phyloP scores from a whole-genome alignment of 2,797 vertebrate species.

The Poecilia picta region DNA sequence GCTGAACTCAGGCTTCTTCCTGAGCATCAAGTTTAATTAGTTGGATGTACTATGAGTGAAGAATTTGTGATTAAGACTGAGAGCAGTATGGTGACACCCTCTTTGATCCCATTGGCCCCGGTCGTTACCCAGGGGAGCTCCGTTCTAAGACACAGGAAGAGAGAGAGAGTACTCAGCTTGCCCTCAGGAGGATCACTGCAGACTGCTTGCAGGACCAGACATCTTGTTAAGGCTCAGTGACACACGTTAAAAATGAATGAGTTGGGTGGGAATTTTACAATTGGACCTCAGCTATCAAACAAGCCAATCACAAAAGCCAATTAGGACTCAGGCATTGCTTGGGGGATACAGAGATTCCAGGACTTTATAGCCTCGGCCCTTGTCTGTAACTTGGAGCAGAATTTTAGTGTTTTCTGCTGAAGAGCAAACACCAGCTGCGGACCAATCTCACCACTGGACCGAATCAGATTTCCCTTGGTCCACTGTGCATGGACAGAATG shows the following conservation, averaged over 20 bases:
- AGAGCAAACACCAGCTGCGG: conserved; percentile 69
- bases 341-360: conserved; percentile 75
- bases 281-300: conserved; percentile 75
- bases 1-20: conserved; percentile 57
- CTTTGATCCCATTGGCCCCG: conserved; percentile 62
- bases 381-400: conserved; percentile 68
- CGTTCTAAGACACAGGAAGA: conserved; percentile 63
- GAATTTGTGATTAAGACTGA: conserved; percentile 66
- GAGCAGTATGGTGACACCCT: conserved; percentile 59
- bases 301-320: conserved; percentile 86
- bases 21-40: conserved; percentile 70
- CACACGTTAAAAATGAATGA: conserved; percentile 75
- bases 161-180: conserved; percentile 74
- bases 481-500: conserved; percentile 74
- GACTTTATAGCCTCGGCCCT: conserved; percentile 59
- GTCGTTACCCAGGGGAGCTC: conserved; percentile 66
- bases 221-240: conserved; percentile 79
- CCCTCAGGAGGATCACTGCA: conserved; percentile 74
- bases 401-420: conserved; percentile 64
- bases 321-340: conserved; percentile 77
- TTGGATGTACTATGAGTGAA: conserved; percentile 42
- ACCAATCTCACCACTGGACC: conserved; percentile 76
- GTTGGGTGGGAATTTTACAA: conserved; percentile 76
- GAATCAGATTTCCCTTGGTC: conserved; percentile 78
- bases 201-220: conserved; percentile 66